Evolutionary conservation across 2,888 invertebrate species (phyloP).

Genomic region (Diarsia mendica): DNA sequence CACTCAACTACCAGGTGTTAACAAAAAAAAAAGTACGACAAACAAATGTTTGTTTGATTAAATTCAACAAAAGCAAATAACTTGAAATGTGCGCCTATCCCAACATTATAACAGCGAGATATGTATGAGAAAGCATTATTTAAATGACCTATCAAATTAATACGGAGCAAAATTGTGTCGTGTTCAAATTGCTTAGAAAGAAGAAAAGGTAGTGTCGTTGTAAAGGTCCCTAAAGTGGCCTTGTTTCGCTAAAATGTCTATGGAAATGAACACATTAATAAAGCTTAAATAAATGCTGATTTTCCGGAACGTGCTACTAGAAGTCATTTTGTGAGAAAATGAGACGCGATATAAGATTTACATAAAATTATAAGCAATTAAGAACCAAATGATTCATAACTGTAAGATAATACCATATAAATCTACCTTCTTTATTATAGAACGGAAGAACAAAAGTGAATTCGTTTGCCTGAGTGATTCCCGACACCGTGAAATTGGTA

Average conservation of each 20-base stretch:
- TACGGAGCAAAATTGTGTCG: conserved; percentile 42
- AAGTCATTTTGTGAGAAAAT: conserved; percentile 42
- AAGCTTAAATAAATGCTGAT: conserved; percentile 60
- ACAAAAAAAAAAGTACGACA: not conserved
- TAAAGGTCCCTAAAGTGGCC: conserved; percentile 52
- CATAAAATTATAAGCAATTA: conserved; percentile 44
- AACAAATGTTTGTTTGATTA: not conserved
- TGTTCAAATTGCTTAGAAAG: conserved; percentile 49
- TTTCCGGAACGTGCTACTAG: conserved; percentile 49
- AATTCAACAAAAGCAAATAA: not conserved
- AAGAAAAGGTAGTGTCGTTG: conserved; percentile 43
- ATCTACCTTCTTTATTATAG: not conserved
- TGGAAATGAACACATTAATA: conserved; percentile 65
- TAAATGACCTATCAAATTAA: conserved; percentile 49
- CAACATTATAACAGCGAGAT: not conserved
- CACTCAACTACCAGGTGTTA: not conserved
- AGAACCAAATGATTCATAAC: not conserved
- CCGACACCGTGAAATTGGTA: not conserved
- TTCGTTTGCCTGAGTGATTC: not conserved
- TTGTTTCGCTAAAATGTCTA: conserved; percentile 63
- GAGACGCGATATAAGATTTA: conserved; percentile 39
- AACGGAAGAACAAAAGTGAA: not conserved
- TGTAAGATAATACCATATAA: not conserved
- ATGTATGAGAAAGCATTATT: conserved; percentile 42
- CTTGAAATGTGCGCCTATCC: not conserved